phyloP scores from a whole-genome alignment of 2,888 invertebrate genomes.

The Hypolimnas misippus region DNA sequence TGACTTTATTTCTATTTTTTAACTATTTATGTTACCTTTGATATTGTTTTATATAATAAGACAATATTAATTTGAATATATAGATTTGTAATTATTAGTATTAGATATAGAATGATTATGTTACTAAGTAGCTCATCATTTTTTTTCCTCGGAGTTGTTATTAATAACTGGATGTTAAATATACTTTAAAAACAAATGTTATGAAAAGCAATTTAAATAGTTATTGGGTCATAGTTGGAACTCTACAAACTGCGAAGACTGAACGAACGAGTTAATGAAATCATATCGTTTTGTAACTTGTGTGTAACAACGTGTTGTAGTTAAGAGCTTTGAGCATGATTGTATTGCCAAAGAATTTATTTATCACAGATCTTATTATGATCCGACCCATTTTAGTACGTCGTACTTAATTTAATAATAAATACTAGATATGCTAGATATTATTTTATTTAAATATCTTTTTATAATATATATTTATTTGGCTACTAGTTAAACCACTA shows the following conservation, averaged over 20 bases:
- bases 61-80: slow-evolving; percentile 36
- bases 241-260: slow-evolving; percentile 81
- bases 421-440: slow-evolving; percentile 36
- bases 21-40: slow-evolving; percentile 24
- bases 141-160: slow-evolving; percentile 63
- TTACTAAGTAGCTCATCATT: slow-evolving; percentile 58
- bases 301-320: slow-evolving; percentile 65
- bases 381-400: slow-evolving; percentile 31
- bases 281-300: slow-evolving; percentile 83
- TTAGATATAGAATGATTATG: slow-evolving; percentile 31
- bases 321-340: slow-evolving; percentile 72
- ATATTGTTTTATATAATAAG: slow-evolving; percentile 35
- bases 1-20: slow-evolving; percentile 38
- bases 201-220: slow-evolving; percentile 72
- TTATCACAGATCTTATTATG: slow-evolving; percentile 34
- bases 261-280: slow-evolving; percentile 79
- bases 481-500: slow-evolving; percentile 20
- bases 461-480: slow-evolving; percentile 20
- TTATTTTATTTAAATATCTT: slow-evolving; percentile 27
- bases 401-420: slow-evolving; percentile 33
- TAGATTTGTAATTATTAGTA: slow-evolving; percentile 26
- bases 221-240: slow-evolving; percentile 78
- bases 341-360: slow-evolving; percentile 42
- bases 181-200: slow-evolving; percentile 67
- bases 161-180: slow-evolving; percentile 65